These are phyloP conservation scores for Zapus hudsonius DNA, from an alignment of 2,113 vertebrate genomes.

Conservation along the genomic window DNA sequence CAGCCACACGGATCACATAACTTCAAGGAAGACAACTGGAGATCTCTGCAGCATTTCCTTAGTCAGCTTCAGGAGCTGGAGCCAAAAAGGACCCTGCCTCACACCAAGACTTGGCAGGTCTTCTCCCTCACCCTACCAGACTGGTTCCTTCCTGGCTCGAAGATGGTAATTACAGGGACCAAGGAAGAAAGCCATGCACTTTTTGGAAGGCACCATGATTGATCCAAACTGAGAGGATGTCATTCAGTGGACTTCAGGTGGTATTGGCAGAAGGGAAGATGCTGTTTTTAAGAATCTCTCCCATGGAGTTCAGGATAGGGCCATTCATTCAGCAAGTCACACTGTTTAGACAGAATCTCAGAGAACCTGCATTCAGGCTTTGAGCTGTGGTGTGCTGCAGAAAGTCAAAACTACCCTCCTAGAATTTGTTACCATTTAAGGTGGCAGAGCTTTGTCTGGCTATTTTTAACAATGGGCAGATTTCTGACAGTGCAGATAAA, in stretches of 20 bases:
- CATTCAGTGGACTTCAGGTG: background rate
- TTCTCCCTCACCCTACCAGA: background rate
- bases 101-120: background rate
- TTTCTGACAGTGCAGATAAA: background rate
- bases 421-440: constrained; percentile 55
- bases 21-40: background rate
- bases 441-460: constrained; percentile 17
- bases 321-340: background rate
- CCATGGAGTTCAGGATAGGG: background rate
- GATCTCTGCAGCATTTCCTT: background rate
- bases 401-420: background rate
- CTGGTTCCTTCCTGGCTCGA: too few species aligned
- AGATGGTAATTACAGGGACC: too few species aligned
- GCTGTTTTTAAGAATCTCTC: background rate
- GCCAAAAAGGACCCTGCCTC: background rate
- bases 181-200: background rate
- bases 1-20: background rate
- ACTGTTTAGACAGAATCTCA: background rate
- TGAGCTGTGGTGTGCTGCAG: background rate
- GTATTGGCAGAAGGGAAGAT: background rate
- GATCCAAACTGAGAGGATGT: background rate
- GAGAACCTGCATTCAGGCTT: background rate
- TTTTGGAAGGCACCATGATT: background rate
- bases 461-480: constrained; percentile 37
- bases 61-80: background rate